Evolutionary conservation across 2,797 vertebrate genomes (phyloP), one percentile per base, ranked within the genome.

Genomic region (Hyperoplus immaculatus): DNA sequence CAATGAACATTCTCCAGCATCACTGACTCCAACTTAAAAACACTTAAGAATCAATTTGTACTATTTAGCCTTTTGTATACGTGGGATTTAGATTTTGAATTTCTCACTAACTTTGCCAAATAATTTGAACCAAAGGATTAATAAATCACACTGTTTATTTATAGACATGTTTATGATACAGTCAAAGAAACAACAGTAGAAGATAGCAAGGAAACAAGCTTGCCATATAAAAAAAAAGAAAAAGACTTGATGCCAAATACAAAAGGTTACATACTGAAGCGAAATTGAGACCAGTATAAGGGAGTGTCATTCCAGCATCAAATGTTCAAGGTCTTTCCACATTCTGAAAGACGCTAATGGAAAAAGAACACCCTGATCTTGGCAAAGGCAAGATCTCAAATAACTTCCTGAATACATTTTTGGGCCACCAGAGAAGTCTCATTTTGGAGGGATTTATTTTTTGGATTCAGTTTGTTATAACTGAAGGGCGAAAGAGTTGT

Each of bases 361-460:
- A 94, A 95, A 29, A 96, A 95, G 95, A 94, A 97, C 96, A 95
- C 59, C 57, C 41, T 81, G 95, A 95, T 94, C 96, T 95, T 96
- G 95, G 95, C 94, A 93, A 90, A 47, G 18, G 42, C 14, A 21
- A 73, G 21, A 79, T 75, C 45, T 70, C 50, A 89, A 81, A 93
- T 82, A 79, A 54, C 64, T 87, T 75, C 41, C 64, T 61, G 78
- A 65, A 67, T 80, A 71, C 66, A 11, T 75, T 77, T 84, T 84
- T 74, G 21, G 42, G 15, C 42, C 46, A 54, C 6, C 29, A 36
- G 39, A 72, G 54, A 77, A 70, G 16, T 64, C 71, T 75, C 53
- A 47, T 45, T 82, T 59, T 62, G 36, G 45, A 70, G 43, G 56
- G 41, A 55, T 56, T 6, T 57, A 8, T 15, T 11, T 4, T 49